Evolutionary conservation across 92 coral and sea anemone genomes (phyloP).

Genomic region (Chrysogorgia sp.): DNA sequence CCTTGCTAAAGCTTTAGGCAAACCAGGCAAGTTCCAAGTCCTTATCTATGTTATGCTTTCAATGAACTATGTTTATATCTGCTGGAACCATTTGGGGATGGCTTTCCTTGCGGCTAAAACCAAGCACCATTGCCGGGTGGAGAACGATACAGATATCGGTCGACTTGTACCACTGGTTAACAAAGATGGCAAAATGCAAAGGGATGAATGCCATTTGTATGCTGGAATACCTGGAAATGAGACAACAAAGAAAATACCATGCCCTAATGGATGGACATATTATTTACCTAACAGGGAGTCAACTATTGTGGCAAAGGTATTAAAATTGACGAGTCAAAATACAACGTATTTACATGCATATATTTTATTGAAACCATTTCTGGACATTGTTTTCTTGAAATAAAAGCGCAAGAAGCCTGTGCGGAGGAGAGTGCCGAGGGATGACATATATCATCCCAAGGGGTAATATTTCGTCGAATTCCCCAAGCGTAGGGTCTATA

Average conservation of each 20-base stretch:
- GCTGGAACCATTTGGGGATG: conserved; percentile 33
- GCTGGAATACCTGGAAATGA: background rate
- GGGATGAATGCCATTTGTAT: conserved; percentile 34
- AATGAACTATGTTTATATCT: background rate
- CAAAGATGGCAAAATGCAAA: conserved; percentile 15
- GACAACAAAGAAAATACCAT: conserved; percentile 17
- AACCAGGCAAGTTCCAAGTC: conserved; percentile 34
- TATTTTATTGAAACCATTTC: no score
- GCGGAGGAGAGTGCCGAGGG: no score
- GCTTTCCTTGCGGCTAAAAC: conserved; percentile 31
- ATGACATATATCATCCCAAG: no score
- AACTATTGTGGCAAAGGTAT: conserved; percentile 2
- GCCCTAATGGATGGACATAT: conserved; percentile 27
- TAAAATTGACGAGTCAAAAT: no score
- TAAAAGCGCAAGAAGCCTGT: no score
- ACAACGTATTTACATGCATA: no score
- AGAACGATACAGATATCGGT: background rate
- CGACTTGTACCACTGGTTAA: conserved; percentile 12
- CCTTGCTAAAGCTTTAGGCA: conserved; percentile 31
- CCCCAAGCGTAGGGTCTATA: no score
- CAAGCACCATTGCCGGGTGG: conserved; percentile 18
- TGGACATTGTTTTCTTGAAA: no score
- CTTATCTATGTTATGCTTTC: conserved; percentile 34
- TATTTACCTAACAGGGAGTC: background rate
- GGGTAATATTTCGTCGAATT: no score